phyloP scores from a whole-genome alignment of 2,113 vertebrate genomes.

The Paraplagusia blochii region DNA sequence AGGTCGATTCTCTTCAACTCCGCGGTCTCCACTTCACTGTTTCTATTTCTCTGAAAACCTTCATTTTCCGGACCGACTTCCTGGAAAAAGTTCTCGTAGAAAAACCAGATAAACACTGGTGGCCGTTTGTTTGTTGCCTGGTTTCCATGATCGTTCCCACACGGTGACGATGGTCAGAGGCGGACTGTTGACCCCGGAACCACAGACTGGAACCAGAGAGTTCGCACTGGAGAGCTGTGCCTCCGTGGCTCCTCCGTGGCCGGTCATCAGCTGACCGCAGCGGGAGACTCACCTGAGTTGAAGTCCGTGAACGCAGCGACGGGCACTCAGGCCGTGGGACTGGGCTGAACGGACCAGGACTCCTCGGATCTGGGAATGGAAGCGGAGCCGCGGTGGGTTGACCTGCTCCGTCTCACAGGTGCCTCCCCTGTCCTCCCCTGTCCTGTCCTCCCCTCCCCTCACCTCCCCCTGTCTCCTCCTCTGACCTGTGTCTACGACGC shows the following conservation, averaged over 20 bases:
- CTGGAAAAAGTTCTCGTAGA: too few relatives aligned
- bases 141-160: neutral
- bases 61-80: too few relatives aligned
- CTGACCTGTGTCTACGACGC: conserved; percentile 6
- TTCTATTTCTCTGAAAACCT: too few relatives aligned
- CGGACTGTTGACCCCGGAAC: neutral
- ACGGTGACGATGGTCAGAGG: neutral
- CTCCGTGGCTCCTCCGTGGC: conserved; percentile 17
- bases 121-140: neutral
- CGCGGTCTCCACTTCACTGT: too few relatives aligned
- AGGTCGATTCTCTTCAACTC: too few relatives aligned
- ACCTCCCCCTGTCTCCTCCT: conserved; percentile 16
- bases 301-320: conserved; percentile 39
- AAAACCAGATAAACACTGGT: too few relatives aligned
- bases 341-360: neutral
- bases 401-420: conserved; percentile 47
- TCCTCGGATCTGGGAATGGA: conserved; percentile 18
- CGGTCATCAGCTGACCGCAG: conserved; percentile 21
- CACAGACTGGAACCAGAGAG: neutral
- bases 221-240: neutral
- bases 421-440: conserved; percentile 39
- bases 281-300: conserved; percentile 45
- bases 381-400: conserved; percentile 31
- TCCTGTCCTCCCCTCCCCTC: conserved; percentile 14
- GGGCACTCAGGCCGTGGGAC: conserved; percentile 18